Evolutionary conservation across 2,888 invertebrate species (phyloP).

Genomic region (Nymphalis c-album): DNA sequence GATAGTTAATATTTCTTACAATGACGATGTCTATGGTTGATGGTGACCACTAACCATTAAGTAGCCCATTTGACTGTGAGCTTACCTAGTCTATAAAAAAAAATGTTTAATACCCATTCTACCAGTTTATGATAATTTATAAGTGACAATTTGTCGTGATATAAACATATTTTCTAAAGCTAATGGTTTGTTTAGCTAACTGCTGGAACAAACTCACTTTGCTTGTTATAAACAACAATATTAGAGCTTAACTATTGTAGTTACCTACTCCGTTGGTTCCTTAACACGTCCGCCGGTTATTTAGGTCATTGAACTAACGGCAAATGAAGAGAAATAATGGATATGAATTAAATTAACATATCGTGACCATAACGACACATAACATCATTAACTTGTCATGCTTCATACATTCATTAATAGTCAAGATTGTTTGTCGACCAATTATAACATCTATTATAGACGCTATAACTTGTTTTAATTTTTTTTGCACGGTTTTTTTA

Average conservation of each 20-base stretch:
- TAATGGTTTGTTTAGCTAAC: no score
- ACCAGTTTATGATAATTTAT: no score
- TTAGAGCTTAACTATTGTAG: background rate
- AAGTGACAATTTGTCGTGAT: no score
- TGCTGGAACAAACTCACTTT: no score
- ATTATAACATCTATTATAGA: constrained; percentile 32
- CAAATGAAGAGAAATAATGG: constrained; percentile 45
- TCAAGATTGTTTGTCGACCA: constrained; percentile 29
- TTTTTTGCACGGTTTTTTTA: constrained; percentile 6
- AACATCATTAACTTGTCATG: constrained; percentile 41
- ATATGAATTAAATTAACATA: constrained; percentile 51
- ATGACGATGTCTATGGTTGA: no score
- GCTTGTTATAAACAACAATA: background rate
- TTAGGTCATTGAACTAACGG: constrained; percentile 73
- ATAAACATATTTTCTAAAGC: no score
- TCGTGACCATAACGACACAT: constrained; percentile 50
- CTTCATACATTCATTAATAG: constrained; percentile 40
- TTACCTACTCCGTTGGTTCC: background rate
- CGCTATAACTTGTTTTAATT: constrained; percentile 23
- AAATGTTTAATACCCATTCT: no score
- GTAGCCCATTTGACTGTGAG: no score
- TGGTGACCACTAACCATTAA: no score
- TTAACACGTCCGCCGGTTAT: constrained; percentile 38
- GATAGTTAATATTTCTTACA: no score
- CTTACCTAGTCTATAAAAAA: no score